Evolutionary conservation across 2,113 vertebrate species (phyloP).

Genomic region (Charina bottae): DNA sequence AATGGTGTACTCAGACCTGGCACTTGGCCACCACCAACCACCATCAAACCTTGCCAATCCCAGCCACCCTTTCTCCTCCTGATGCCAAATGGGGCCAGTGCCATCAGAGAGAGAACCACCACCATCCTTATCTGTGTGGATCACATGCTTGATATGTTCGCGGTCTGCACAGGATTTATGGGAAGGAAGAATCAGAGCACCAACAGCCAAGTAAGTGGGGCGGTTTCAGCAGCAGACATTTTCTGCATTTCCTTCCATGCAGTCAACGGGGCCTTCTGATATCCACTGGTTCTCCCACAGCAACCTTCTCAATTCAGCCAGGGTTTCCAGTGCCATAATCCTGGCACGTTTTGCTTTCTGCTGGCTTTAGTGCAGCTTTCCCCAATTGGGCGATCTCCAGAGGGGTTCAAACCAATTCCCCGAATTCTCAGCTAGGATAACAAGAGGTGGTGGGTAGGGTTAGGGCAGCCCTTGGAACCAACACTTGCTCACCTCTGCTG

Average conservation of each 20-base stretch:
- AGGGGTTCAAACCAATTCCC: not conserved
- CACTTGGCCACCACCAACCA: not conserved
- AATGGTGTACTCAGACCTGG: constrained; percentile 31
- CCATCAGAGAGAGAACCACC: constrained; percentile 9
- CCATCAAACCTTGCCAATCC: not conserved
- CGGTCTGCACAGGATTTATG: not conserved
- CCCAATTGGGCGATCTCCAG: not conserved
- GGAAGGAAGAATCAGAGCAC: not conserved
- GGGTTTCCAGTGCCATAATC: not conserved
- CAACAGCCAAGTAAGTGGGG: not conserved
- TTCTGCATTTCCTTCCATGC: not conserved
- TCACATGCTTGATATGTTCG: not conserved
- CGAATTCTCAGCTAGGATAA: not conserved
- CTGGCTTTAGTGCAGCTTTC: not conserved
- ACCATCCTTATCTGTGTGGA: not conserved
- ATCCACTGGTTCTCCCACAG: not conserved
- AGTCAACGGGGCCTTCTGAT: not conserved
- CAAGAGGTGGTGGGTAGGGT: not conserved
- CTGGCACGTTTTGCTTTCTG: not conserved
- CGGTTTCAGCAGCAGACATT: not conserved
- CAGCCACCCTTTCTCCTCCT: constrained; percentile 15
- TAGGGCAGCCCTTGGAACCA: not conserved
- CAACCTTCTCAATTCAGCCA: not conserved
- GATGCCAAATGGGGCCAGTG: constrained; percentile 12
- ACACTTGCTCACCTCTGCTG: not conserved